Percentiles rank a stretch among this genome's conserved stretches.
Conservation (phyloP, 2,113 vertebrate species). For the Poeciliopsis prolifica region DNA sequence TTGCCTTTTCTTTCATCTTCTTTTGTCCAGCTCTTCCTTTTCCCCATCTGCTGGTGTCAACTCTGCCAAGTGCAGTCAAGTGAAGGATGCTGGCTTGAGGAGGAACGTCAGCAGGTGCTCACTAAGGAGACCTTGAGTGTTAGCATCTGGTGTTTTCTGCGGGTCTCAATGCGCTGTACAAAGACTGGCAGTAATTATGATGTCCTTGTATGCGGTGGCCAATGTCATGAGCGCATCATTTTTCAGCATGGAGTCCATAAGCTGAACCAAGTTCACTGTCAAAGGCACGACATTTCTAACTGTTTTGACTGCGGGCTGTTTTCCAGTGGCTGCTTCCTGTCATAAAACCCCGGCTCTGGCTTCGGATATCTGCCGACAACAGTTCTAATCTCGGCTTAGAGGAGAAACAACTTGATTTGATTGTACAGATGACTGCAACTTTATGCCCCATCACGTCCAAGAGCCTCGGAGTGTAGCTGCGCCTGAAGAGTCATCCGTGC, state of each 20-base stretch:
- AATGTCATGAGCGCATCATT: neutral
- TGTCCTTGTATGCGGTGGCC: neutral
- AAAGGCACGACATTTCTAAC: conserved; percentile 19
- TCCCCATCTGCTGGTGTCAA: conserved; percentile 35
- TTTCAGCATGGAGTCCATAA: neutral
- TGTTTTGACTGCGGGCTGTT: conserved; percentile 32
- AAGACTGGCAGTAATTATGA: neutral
- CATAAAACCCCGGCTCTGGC: conserved; percentile 25
- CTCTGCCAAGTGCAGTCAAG: conserved; percentile 49
- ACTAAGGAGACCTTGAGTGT: conserved; percentile 32
- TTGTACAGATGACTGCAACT: conserved; percentile 74
- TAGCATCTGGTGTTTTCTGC: conserved; percentile 24
- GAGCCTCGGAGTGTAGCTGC: conserved; percentile 48
- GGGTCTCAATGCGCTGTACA: conserved; percentile 7
- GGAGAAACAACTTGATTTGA: conserved; percentile 68
- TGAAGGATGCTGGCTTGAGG: conserved; percentile 56
- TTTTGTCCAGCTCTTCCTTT: conserved; percentile 23
- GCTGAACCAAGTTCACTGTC: conserved; percentile 2
- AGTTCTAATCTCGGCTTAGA: conserved; percentile 52
- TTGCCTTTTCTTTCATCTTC: neutral
- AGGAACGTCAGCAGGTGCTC: conserved; percentile 46
- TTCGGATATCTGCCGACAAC: conserved; percentile 52
- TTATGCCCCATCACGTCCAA: conserved; percentile 51
- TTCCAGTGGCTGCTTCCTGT: conserved; percentile 57
- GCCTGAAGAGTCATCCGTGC: conserved; percentile 60